Evolutionary conservation across 2,797 vertebrate species (phyloP), one percentile per base, ranked within the genome.

Genomic region (Pipistrellus pipistrellus): DNA sequence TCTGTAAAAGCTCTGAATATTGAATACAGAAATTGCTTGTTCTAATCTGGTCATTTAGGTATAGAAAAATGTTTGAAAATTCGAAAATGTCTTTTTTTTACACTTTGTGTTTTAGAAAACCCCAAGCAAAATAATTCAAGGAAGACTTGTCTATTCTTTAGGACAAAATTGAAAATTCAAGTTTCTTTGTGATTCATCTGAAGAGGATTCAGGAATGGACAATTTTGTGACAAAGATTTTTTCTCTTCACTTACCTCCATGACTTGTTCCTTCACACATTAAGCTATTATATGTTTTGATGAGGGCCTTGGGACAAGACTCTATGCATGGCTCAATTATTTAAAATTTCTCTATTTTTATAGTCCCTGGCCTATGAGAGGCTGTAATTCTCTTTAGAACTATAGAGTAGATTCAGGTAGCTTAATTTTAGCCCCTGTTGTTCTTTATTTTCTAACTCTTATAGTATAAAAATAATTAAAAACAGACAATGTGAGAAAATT

Each of bases 171-270:
- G 55, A 94, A 88, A 78, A 95, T 91, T 93, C 71, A 81, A 86
- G 35, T 95, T 84, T 94, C 73, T 59, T 41, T 87, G 62, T 38
- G 23, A 91, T 44, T 85, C 76, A 69, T 69, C 91, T 91, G 84
- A 78, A 90, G 85, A 85, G 12, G 18, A 64, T 35, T 95, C 46
- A 76, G 38, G 20, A 95, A 85, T 78, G 72, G 35, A 64, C 21
- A 35, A 66, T 76, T 93, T 78, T 75, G 53, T 76, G 32, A 83
- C 6, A 66, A 83, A 44, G 83, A 51, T 6, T 62, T 6, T 17
- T 96, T 88, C 44, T 90, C 53, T 83, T 73, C 88, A 93, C 85
- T 94, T 86, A 95, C 46, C 81, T 80, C 3, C 4, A 82, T 81
- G 69, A 75, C 15, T 41, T 76, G 3, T 73, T 82, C 76, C 35